Evolutionary conservation across 1,140 invertebrate species (phyloP), one percentile per base, ranked within the genome.

Genomic region (Araneus ventricosus): DNA sequence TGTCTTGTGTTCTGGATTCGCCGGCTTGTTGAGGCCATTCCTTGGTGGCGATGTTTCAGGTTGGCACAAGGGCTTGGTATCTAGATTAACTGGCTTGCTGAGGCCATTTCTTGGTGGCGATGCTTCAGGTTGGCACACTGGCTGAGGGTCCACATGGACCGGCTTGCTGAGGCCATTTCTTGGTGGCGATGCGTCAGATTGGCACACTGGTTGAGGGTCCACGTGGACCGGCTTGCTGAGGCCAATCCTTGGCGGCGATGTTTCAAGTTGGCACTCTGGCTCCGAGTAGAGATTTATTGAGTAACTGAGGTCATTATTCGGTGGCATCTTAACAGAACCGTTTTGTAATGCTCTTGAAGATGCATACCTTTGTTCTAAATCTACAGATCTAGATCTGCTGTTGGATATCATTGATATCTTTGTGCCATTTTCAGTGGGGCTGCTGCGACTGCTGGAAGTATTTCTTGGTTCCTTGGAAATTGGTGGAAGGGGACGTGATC

Each of bases 391-490:
- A 17, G 92, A 88, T 34, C 92, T 45, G 20, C 41, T 41, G 27
- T 63, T 75, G 30, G 22, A 2, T 2, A 2, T 37, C n/a, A 79
- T 63, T 10, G 24, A 37, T 39, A 24, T 57, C 24, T 45, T 75
- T 1, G 41, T 34, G 22, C 34, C 45, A 61, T 59, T 39, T 34
- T 91, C 89, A 27, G 34, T 63, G 4, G 75, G 80, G 41, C 89
- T 91, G 17, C 75, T 90, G 7, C 88, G 63, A 37, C n/a, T 90
- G 57, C 93, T 84, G 24, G 39, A 63, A 61, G 52, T 88, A 37
- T 93, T 94, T 17, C 37, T 90, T 14, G 94, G 63, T 27, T 94
- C 89, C 41, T 94, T 94, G 7, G 59, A 41, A 59, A 94, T 94
- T 6, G 93, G 93, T 4, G 89, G 87, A n/a, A 94, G 85, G 10